phyloP scores from a whole-genome alignment of 2,113 vertebrate genomes.

The Grantiella picta region DNA sequence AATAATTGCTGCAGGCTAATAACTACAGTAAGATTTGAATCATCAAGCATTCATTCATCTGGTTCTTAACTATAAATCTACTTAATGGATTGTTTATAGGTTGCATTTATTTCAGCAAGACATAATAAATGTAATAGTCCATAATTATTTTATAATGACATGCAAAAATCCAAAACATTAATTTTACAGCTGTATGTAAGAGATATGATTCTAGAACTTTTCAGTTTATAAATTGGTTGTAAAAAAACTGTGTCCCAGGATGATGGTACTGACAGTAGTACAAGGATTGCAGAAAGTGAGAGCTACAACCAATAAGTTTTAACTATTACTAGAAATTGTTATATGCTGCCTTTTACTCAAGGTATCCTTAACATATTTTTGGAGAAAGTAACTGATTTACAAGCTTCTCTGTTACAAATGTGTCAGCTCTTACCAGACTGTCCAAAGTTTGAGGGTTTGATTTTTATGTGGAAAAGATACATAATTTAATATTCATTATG shows the following conservation, averaged over 20 bases:
- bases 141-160: neutral
- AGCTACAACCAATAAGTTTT: neutral
- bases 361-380: neutral
- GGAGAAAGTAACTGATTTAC: neutral
- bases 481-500: neutral
- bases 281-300: neutral
- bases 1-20: neutral
- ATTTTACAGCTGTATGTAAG: neutral
- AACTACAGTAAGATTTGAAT: neutral
- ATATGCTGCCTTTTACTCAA: neutral
- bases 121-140: neutral
- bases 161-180: neutral
- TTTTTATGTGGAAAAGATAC: neutral
- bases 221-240: neutral
- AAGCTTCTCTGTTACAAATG: neutral
- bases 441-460: neutral
- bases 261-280: neutral
- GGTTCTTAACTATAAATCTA: neutral
- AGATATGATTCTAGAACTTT: neutral
- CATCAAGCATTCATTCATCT: neutral
- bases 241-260: neutral
- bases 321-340: neutral
- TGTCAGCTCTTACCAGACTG: neutral
- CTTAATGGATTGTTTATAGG: neutral
- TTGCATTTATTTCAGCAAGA: neutral